Percentiles rank a stretch among this genome's conserved stretches.
phyloP scores from a whole-genome alignment of 2,888 invertebrate genomes.

The Automeris io region DNA sequence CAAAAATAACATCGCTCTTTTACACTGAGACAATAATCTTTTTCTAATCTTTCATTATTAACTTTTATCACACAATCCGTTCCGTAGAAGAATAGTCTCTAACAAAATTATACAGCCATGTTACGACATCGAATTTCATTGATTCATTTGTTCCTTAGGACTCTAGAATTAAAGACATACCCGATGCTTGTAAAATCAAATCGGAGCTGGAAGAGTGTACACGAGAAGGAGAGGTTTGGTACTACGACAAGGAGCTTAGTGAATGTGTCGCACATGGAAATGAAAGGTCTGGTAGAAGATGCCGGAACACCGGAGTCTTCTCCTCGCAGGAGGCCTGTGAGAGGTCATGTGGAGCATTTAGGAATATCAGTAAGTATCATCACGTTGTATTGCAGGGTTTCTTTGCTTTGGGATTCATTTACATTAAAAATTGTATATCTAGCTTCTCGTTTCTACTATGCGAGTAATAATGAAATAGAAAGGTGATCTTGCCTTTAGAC shows the following conservation, averaged over 20 bases:
- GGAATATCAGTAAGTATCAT: conserved; percentile 81
- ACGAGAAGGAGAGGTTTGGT: conserved; percentile 42
- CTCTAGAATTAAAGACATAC: conserved; percentile 14
- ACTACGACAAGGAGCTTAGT: conserved; percentile 57
- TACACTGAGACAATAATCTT: not conserved
- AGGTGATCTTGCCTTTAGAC: no score
- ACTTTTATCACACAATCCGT: no score
- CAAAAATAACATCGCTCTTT: no score
- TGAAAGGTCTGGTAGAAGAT: conserved; percentile 62
- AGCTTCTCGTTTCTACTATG: no score
- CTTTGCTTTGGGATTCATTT: no score
- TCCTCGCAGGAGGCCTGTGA: conserved; percentile 84
- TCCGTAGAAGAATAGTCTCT: no score
- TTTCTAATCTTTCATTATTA: no score
- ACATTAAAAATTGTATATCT: no score
- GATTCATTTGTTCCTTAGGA: conserved; percentile 1
- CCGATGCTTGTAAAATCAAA: conserved; percentile 16
- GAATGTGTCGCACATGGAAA: conserved; percentile 38
- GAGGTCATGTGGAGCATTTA: conserved; percentile 83
- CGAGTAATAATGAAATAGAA: no score
- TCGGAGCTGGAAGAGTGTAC: conserved; percentile 36
- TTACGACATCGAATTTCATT: not conserved
- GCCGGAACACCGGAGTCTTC: conserved; percentile 79
- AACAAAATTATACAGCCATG: no score
- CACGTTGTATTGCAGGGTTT: no score